phyloP scores from a whole-genome alignment of 2,113 vertebrate species.

The Leptosomus discolor region DNA sequence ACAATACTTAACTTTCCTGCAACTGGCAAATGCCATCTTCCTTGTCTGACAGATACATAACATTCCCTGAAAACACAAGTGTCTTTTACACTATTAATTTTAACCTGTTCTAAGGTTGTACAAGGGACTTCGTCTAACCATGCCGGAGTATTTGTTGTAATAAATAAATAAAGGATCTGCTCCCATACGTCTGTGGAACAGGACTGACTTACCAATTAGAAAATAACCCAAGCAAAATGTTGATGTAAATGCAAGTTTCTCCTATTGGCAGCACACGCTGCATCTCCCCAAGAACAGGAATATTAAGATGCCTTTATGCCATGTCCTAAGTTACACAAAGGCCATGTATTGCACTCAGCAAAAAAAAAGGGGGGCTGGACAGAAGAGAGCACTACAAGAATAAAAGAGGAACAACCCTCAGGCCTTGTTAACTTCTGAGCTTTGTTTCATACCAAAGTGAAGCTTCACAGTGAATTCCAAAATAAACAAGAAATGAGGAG shows the following conservation, averaged over 20 bases:
- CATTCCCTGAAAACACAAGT: background rate
- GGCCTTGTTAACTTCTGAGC: background rate
- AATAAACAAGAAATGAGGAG: background rate
- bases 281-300: background rate
- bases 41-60: background rate
- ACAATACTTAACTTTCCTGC: background rate
- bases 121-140: background rate
- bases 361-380: background rate
- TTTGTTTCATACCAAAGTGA: background rate
- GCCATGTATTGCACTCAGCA: background rate
- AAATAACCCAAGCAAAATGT: background rate
- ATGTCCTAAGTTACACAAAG: background rate
- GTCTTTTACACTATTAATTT: background rate
- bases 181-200: background rate
- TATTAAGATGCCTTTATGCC: background rate
- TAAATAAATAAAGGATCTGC: background rate
- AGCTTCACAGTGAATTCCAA: background rate
- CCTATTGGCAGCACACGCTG: background rate
- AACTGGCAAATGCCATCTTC: background rate
- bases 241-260: background rate
- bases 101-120: background rate
- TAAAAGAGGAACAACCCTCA: background rate
- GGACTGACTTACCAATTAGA: background rate
- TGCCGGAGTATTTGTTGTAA: background rate
- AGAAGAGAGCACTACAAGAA: background rate